Evolutionary conservation across 2,888 invertebrate species (phyloP), one percentile per base, ranked within the genome.

Genomic region (Tinea trinotella): DNA sequence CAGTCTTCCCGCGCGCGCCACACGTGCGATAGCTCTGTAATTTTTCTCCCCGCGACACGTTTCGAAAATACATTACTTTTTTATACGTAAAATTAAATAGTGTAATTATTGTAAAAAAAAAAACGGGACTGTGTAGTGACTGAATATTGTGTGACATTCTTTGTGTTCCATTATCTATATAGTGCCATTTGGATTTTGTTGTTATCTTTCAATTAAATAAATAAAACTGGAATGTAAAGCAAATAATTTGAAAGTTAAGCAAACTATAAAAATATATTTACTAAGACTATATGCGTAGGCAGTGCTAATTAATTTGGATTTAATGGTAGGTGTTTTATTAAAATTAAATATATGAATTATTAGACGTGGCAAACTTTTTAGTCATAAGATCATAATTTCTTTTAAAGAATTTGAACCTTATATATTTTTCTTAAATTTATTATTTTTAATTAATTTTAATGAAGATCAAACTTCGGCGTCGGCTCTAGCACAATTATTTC

Each of bases 1-100:
- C 84, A 85, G 84, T 85, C 84, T 85, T 85, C 81, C 81, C 84
- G 84, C 84, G 84, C 82, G 78, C 69, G 60, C 70, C 79, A 76
- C 83, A 83, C 84, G 83, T 84, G 84, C 74, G 71, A 73, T 77
- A 73, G 74, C 76, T 75, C 79, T 79, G 52, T 52, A 3, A 12
- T 19, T 48, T 48, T 48, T 17, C 48, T 18, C 48, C 13, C 13
- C 2, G 40, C 40, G 40, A n/a, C 13, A 40, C 40, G 3, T 40
- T 40, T 40, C 15, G 40, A 40, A 30, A 40, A 40, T 40, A 40
- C 40, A 40, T 15, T 40, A 40, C 40, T 40, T 40, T 40, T 30
- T 40, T 12, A 40, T 12, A 40, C 40, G 40, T 40, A 40, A 40
- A 40, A 12, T n/a, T 4, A 13, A 2, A 18, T 9, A 17, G 20